phyloP scores from a whole-genome alignment of 2,888 invertebrate genomes.

The Venusia cambrica region DNA sequence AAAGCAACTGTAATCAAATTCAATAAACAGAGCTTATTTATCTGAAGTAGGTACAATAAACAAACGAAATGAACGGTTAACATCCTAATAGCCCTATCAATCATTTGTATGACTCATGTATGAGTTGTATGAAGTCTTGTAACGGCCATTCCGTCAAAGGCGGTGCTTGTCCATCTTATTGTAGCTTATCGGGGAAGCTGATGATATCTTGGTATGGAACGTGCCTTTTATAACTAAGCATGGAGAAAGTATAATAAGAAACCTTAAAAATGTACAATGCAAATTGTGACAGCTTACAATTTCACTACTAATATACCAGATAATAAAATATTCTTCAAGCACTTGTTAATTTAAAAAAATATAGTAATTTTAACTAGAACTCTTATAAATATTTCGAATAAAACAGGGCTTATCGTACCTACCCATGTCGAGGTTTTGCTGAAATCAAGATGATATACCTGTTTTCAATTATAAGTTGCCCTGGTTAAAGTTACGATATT shows the following conservation, averaged over 20 bases:
- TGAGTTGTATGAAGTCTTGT: constrained; percentile 1
- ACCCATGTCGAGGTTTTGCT: too few species aligned
- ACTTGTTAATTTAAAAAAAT: too few species aligned
- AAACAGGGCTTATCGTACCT: background rate
- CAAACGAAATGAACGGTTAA: constrained; percentile 17
- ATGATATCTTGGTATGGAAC: too few species aligned
- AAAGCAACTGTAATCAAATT: constrained; percentile 8
- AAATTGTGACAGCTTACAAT: constrained; percentile 20
- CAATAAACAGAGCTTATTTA: constrained; percentile 8
- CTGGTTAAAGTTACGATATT: constrained; percentile 7
- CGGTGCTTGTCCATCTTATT: constrained; percentile 18
- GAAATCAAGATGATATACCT: too few species aligned
- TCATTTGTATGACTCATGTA: constrained; percentile 16
- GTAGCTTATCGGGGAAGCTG: constrained; percentile 14
- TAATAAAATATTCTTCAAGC: constrained; percentile 3
- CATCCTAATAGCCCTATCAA: constrained; percentile 18
- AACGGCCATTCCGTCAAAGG: constrained; percentile 13
- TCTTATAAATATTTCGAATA: constrained; percentile 1
- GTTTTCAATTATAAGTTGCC: too few species aligned
- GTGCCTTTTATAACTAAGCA: too few species aligned
- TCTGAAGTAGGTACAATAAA: constrained; percentile 16
- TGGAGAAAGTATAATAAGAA: too few species aligned
- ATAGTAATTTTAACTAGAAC: constrained; percentile 3
- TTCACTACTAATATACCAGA: background rate
- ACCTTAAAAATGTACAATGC: constrained; percentile 4